Conservation (phyloP, 2,888 invertebrate genomes). For the Cecidostiba fungosa region DNA sequence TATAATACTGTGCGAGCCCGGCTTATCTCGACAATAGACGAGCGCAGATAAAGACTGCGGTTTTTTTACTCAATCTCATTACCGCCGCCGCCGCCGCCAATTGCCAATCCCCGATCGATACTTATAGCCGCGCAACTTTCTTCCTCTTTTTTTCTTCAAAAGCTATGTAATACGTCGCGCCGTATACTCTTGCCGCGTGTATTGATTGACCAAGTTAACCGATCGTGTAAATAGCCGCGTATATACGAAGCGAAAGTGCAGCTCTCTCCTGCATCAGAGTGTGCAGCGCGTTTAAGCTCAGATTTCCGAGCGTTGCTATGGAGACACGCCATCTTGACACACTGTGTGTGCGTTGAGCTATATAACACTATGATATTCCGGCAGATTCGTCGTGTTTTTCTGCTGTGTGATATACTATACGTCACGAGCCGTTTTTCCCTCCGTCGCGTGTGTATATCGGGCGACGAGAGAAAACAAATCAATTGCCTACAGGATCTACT, state of each 20-base stretch:
- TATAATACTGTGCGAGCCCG: neutral
- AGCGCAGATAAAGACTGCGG: neutral
- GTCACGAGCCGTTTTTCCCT: too few species aligned
- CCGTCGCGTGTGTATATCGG: too few species aligned
- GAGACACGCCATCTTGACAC: slow-evolving; percentile 78
- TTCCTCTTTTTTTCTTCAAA: neutral
- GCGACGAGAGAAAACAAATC: too few species aligned
- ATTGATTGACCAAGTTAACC: slow-evolving; percentile 4
- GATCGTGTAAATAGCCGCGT: slow-evolving; percentile 19
- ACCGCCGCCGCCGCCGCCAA: neutral
- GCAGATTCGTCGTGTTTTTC: neutral
- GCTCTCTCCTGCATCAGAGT: neutral
- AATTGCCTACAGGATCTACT: too few species aligned
- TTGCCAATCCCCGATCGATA: slow-evolving; percentile 1
- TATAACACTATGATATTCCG: too few species aligned
- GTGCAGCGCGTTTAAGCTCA: slow-evolving; percentile 30
- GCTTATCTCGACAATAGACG: slow-evolving; percentile 2
- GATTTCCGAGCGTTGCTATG: slow-evolving; percentile 72
- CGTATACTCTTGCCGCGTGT: neutral
- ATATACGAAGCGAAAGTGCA: neutral
- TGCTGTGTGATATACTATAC: neutral
- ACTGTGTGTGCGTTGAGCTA: slow-evolving; percentile 61
- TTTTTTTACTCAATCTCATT: neutral
- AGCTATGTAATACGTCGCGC: neutral
- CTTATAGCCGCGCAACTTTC: neutral